These are phyloP conservation scores for Anoura caudifer DNA, from an alignment of 2,113 vertebrate species.

Conservation along the genomic window DNA sequence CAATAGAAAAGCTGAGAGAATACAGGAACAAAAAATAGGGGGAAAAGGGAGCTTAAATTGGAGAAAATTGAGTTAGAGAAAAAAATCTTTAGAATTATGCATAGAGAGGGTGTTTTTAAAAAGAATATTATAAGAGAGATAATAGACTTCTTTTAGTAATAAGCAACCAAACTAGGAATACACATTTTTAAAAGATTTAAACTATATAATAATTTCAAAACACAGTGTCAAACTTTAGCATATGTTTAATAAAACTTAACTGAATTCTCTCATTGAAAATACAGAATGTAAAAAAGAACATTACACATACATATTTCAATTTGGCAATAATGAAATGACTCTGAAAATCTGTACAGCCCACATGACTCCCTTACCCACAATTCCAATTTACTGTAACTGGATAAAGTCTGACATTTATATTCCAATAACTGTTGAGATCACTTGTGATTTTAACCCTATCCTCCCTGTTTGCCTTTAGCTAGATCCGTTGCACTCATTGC, in stretches of 20 bases:
- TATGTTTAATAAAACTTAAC: background rate
- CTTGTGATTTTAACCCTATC: background rate
- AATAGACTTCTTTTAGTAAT: background rate
- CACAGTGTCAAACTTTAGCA: background rate
- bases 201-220: conserved; percentile 14
- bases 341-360: background rate
- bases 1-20: conserved; percentile 24
- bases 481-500: background rate
- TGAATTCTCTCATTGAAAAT: background rate
- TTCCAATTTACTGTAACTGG: background rate
- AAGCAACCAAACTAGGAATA: background rate
- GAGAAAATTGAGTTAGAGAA: conserved; percentile 3
- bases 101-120: background rate
- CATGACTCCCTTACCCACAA: background rate
- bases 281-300: background rate
- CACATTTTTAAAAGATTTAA: conserved; percentile 12
- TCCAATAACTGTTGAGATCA: background rate
- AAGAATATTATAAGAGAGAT: background rate
- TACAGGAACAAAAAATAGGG: background rate
- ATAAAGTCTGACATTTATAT: background rate
- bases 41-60: background rate
- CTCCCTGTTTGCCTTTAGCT: background rate
- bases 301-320: background rate
- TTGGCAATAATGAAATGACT: background rate
- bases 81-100: conserved; percentile 16